phyloP scores from a whole-genome alignment of 2,888 invertebrate genomes.

The Poecilus cupreus region DNA sequence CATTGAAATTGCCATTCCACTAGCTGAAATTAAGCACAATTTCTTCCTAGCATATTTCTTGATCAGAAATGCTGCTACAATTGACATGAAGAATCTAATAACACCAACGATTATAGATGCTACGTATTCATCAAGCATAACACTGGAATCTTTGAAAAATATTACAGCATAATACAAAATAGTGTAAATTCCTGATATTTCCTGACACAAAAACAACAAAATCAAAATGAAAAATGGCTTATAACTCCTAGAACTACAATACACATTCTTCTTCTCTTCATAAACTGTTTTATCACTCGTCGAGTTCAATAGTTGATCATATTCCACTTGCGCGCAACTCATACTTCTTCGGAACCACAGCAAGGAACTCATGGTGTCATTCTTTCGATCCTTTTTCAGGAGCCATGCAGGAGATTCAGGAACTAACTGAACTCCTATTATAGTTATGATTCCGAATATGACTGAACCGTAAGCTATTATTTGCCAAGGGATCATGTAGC shows the following conservation, averaged over 20 bases:
- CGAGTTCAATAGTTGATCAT: slow-evolving; percentile 77
- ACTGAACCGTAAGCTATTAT: slow-evolving; percentile 80
- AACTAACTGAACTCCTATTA: slow-evolving; percentile 77
- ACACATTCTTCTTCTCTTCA: slow-evolving; percentile 65
- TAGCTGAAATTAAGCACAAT: slow-evolving; percentile 79
- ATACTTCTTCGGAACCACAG: slow-evolving; percentile 81
- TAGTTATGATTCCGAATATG: slow-evolving; percentile 75
- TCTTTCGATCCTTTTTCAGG: slow-evolving; percentile 76
- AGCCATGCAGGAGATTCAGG: slow-evolving; percentile 84
- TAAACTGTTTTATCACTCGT: slow-evolving; percentile 63
- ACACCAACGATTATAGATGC: slow-evolving; percentile 83
- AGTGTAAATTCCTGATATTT: slow-evolving; percentile 83
- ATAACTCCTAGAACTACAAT: slow-evolving; percentile 76
- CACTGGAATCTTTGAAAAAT: slow-evolving; percentile 81
- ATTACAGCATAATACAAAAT: slow-evolving; percentile 84
- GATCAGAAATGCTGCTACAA: slow-evolving; percentile 80
- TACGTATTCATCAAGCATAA: slow-evolving; percentile 79
- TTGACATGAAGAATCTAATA: slow-evolving; percentile 80
- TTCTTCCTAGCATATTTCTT: slow-evolving; percentile 79
- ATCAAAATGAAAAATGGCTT: slow-evolving; percentile 81
- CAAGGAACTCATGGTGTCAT: slow-evolving; percentile 78
- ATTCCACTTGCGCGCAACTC: slow-evolving; percentile 78
- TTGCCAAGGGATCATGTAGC: slow-evolving; percentile 81
- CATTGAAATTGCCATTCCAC: slow-evolving; percentile 80
- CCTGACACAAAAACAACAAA: slow-evolving; percentile 83